Evolutionary conservation across 2,888 invertebrate species (phyloP), one percentile per base, ranked within the genome.

Genomic region (Dryomyza anilis): DNA sequence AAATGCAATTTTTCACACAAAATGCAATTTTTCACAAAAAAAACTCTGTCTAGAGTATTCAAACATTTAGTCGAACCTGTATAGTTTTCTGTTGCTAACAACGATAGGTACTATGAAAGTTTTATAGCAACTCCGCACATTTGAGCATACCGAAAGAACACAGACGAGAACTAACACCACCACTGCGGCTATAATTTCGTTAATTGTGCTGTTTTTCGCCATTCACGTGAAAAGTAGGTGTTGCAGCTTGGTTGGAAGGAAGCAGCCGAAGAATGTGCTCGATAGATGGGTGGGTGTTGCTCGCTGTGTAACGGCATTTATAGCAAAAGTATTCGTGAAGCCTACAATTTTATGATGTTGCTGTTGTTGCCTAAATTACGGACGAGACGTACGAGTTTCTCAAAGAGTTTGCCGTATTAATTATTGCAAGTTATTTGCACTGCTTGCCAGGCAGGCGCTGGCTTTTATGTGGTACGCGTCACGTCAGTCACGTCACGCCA

Each of bases 401-500:
- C n/a, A n/a, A n/a, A n/a, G n/a, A n/a, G n/a, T n/a, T n/a, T n/a
- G n/a, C n/a, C n/a, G 25, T 14, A 14, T 27, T 52, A 16, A 5
- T 39, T 48, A 55, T 64, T 45, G 52, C 33, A 36, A 45, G 69
- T 73, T 72, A 76, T 25, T 59, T 29, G 33, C 33, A 33, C 33
- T 14, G 19, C 30, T 29, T 19, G 16, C 12, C 19, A 2, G 16
- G 12, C 12, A 12, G 45, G 12, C 45, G 45, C 45, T 45, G 45
- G 5, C 45, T 5, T 14, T n/a, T 23, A 2, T 21, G 46, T 16
- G n/a, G n/a, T n/a, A n/a, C 33, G 39, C 39, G 14, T 2, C 12
- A 39, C 39, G 2, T n/a, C 39, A 39, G 7, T n/a, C 3, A 3
- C 3, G 39, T 3, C 39, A 25, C 43, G 76, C 78, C 76, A 78